Percentiles rank a stretch among this genome's conserved stretches.
Conservation (phyloP, 1,140 invertebrate species). For the Drosophila kepulauana region DNA sequence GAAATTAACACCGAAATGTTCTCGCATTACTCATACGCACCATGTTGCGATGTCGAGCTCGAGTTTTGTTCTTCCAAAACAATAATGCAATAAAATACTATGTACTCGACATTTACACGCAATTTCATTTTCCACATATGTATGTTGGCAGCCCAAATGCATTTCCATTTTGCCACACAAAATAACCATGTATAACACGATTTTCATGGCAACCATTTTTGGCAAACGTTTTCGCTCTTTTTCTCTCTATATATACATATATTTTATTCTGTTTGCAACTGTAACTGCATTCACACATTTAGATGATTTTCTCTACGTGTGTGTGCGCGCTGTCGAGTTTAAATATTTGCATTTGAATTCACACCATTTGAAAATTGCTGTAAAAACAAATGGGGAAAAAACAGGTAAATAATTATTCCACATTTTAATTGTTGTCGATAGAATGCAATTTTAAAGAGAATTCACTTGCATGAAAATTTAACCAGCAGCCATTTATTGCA, state of each 20-base stretch:
- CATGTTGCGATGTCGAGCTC: constrained; percentile 34
- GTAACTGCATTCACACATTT: constrained; percentile 4
- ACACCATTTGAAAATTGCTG: constrained; percentile 3
- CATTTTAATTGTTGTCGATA: constrained; percentile 31
- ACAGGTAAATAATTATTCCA: constrained; percentile 33
- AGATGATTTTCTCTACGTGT: neutral
- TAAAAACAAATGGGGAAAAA: constrained; percentile 12
- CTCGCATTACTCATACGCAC: constrained; percentile 76
- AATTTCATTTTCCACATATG: constrained; percentile 21
- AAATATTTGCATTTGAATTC: constrained; percentile 21
- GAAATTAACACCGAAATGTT: constrained; percentile 54
- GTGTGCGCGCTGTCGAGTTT: neutral
- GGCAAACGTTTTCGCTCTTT: neutral
- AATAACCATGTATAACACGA: constrained; percentile 18
- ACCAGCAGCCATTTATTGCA: neutral
- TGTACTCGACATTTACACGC: constrained; percentile 2
- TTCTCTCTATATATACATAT: neutral
- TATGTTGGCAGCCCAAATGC: constrained; percentile 10
- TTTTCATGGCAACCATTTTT: constrained; percentile 4
- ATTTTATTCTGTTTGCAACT: neutral
- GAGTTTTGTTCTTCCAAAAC: constrained; percentile 27
- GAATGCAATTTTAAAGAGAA: constrained; percentile 18
- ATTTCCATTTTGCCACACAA: constrained; percentile 16
- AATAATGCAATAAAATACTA: constrained; percentile 8
- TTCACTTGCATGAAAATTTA: constrained; percentile 7